These are phyloP conservation scores for Alectura lathami DNA, from an alignment of 2,113 vertebrate species.

Conservation along the genomic window DNA sequence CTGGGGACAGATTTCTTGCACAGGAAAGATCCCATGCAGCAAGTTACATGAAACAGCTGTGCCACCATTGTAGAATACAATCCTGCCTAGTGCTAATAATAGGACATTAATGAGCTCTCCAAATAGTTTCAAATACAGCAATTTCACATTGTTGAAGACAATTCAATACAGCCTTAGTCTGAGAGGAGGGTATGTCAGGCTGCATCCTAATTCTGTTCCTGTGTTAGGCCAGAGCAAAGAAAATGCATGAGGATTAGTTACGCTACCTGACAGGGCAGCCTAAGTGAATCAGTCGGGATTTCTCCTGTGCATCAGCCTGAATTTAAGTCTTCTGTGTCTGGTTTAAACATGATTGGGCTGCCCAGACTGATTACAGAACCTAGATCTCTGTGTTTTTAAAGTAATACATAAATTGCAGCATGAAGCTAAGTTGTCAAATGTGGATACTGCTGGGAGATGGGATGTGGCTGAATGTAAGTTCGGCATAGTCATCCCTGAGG, in stretches of 20 bases:
- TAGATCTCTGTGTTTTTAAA: neutral
- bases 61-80: neutral
- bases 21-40: neutral
- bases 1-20: neutral
- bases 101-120: neutral
- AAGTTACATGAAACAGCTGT: slow-evolving; percentile 33
- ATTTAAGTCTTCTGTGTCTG: neutral
- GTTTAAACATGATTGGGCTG: neutral
- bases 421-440: neutral
- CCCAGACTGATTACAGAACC: neutral
- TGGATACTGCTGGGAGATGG: neutral
- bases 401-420: neutral
- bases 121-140: neutral
- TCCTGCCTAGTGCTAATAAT: slow-evolving; percentile 3
- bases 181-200: neutral
- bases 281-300: neutral
- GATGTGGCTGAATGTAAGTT: neutral
- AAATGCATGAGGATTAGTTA: neutral
- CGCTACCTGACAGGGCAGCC: neutral
- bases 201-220: neutral
- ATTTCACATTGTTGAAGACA: slow-evolving; percentile 1
- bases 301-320: neutral
- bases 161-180: neutral
- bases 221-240: neutral
- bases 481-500: neutral